These are phyloP conservation scores for Drosophila bocqueti DNA, from an alignment of 1,140 invertebrate genomes.

Conservation along the genomic window DNA sequence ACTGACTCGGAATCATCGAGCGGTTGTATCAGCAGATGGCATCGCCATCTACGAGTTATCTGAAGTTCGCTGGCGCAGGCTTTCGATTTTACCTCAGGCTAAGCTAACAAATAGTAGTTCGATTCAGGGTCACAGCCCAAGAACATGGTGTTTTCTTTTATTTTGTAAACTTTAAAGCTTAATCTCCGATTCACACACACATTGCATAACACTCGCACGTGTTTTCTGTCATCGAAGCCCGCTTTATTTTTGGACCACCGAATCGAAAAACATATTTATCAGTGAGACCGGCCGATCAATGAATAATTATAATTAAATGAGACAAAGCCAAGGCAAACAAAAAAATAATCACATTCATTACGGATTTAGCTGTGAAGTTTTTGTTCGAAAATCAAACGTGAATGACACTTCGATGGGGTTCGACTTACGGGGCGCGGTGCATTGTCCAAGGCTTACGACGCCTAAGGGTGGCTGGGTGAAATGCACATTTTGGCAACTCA, in stretches of 20 bases:
- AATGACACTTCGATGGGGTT: conserved; percentile 41
- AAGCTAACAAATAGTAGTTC: conserved; percentile 46
- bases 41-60: conserved; percentile 28
- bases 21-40: conserved; percentile 6
- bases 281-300: conserved; percentile 26
- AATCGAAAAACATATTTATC: conserved; percentile 23
- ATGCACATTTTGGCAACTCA: conserved; percentile 40
- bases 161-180: not conserved
- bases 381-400: conserved; percentile 27
- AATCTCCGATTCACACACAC: not conserved
- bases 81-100: conserved; percentile 13
- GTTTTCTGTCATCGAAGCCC: conserved; percentile 6
- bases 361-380: conserved; percentile 1
- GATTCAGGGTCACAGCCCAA: conserved; percentile 54
- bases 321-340: conserved; percentile 6
- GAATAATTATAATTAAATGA: conserved; percentile 48
- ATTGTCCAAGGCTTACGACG: conserved; percentile 15
- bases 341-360: conserved; percentile 35
- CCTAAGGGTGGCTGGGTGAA: conserved; percentile 18
- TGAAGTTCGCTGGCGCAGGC: not conserved
- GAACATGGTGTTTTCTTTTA: conserved; percentile 51
- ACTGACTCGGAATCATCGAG: conserved; percentile 28
- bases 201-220: conserved; percentile 48
- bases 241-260: conserved; percentile 23
- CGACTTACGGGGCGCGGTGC: conserved; percentile 10